Percentiles rank a stretch among this genome's conserved stretches.
phyloP scores from a whole-genome alignment of 2,797 vertebrate species.

The Bryconaethiops microstoma region DNA sequence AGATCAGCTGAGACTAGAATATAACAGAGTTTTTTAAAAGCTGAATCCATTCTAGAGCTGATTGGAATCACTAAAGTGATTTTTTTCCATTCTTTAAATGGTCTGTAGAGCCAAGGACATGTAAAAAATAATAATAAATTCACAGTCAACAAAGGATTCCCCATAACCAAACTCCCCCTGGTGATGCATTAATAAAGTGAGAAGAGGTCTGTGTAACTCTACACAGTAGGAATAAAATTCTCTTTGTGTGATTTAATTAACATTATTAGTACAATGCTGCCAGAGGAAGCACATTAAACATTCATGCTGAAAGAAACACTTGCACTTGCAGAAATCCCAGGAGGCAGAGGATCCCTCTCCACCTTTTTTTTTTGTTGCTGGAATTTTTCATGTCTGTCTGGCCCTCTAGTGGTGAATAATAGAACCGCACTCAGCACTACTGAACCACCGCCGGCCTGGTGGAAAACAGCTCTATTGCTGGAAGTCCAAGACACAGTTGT shows the following conservation, averaged over 20 bases:
- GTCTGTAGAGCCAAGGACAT: background rate
- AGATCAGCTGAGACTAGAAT: no score
- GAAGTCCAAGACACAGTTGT: no score
- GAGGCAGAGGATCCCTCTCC: background rate
- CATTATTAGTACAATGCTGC: constrained; percentile 40
- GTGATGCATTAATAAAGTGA: background rate
- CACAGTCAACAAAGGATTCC: background rate
- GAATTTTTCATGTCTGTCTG: background rate
- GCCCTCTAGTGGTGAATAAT: constrained; percentile 9
- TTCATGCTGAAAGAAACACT: constrained; percentile 32
- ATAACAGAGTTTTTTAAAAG: no score
- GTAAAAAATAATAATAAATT: background rate
- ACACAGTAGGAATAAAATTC: constrained; percentile 4
- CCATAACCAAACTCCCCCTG: background rate
- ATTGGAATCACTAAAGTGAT: background rate
- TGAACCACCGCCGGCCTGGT: background rate
- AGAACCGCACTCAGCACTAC: constrained; percentile 1
- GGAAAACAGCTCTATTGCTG: no score
- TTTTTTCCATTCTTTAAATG: background rate
- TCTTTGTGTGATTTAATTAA: constrained; percentile 43
- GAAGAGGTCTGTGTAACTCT: background rate
- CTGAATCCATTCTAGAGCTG: no score
- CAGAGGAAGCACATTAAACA: constrained; percentile 43
- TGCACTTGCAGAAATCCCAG: constrained; percentile 30
- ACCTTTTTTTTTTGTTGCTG: background rate